Conservation (phyloP, 2,888 invertebrate genomes). For the Digitonthophagus gazella region DNA sequence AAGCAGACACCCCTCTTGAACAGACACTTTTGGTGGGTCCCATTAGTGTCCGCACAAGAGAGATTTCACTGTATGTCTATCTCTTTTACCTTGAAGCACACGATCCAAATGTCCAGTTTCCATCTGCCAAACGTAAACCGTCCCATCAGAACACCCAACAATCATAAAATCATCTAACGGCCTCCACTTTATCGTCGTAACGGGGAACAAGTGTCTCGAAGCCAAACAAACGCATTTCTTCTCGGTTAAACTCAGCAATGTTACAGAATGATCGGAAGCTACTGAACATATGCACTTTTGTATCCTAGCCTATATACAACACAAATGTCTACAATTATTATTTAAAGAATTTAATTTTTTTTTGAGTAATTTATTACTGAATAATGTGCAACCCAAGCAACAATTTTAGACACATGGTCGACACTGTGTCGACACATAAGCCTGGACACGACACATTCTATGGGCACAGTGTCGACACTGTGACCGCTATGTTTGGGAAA, state of each 20-base stretch:
- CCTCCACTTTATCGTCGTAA: conserved; percentile 93
- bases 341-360: no score
- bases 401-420: neutral
- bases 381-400: conserved; percentile 4
- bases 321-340: conserved; percentile 21
- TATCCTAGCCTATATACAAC: conserved; percentile 72
- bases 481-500: no score
- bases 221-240: conserved; percentile 94
- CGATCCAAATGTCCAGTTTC: conserved; percentile 97
- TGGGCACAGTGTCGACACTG: no score
- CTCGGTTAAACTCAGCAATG: conserved; percentile 87
- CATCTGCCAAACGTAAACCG: conserved; percentile 99
- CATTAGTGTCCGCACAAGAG: no score
- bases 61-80: no score
- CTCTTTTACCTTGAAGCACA: conserved; percentile 75
- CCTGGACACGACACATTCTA: no score
- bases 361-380: no score
- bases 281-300: conserved; percentile 95
- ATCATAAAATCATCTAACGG: conserved; percentile 98
- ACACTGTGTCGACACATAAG: no score
- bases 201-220: conserved; percentile 89
- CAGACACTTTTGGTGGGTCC: no score
- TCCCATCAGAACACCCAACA: conserved; percentile 95
- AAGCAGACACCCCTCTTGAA: no score
- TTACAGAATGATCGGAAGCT: conserved; percentile 96